Percentiles rank a stretch among this genome's conserved stretches.
These are phyloP conservation scores for Mustela nigripes DNA, from an alignment of 2,113 vertebrate species.

Conservation along the genomic window DNA sequence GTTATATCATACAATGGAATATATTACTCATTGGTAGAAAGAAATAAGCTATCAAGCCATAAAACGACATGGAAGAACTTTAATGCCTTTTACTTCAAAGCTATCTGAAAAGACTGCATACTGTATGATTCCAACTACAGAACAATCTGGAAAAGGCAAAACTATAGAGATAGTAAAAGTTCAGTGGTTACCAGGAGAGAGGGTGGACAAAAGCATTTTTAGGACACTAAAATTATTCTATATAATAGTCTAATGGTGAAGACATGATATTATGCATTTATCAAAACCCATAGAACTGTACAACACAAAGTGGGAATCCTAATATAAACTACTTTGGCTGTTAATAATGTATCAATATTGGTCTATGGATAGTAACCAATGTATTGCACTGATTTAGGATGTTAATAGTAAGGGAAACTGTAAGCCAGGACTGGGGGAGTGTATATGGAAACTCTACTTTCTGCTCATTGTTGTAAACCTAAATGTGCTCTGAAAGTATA, in stretches of 20 bases:
- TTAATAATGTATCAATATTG: neutral
- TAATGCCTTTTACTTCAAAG: neutral
- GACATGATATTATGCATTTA: neutral
- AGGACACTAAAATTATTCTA: neutral
- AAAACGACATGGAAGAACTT: neutral
- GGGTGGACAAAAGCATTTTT: neutral
- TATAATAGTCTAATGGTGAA: neutral
- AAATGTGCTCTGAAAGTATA: neutral
- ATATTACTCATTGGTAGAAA: neutral
- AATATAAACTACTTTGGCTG: neutral
- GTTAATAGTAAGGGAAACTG: neutral
- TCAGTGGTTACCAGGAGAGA: neutral
- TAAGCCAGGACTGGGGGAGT: neutral
- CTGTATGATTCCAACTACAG: neutral
- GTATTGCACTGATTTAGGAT: neutral
- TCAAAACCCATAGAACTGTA: neutral
- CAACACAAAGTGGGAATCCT: neutral
- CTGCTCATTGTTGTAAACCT: neutral
- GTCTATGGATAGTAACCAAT: neutral
- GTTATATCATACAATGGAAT: neutral
- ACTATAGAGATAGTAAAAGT: neutral
- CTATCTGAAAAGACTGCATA: neutral
- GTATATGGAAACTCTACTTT: neutral
- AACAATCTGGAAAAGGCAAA: neutral
- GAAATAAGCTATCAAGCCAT: neutral